Base-by-base conservation (phyloP, 53 echinoderm and acorn worm species). In the Antedon mediterranea region DNA sequence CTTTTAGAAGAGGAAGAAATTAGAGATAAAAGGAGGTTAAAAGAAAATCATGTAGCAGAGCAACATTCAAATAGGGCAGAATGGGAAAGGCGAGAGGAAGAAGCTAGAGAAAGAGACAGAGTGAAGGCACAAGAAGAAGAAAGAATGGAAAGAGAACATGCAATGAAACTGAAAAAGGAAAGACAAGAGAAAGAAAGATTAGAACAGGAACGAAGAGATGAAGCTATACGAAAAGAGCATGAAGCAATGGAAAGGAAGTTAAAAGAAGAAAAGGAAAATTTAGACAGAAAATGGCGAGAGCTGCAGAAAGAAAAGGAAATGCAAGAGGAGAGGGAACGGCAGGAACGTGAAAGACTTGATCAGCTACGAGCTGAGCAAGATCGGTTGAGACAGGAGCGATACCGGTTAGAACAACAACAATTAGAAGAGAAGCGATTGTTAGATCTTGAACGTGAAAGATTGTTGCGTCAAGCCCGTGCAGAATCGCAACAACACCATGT, bases 341-440 rank as follows among this genome's bases (percentile, higher is more conserved):
- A 28, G 6, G 89, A 83, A 29, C 43, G 72, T 72, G 93, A 93
- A 76, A 79, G 84, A 76, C 73, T 90, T 0, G 85, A 90, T 32
- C 43, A 84, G 72, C 82, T 90, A 26, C 83, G 88, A 79, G 83
- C 80, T 13, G 88, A 90, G 72, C 84, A 93, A 70, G 89, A 87
- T 30, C 78, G 80, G 43, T 82, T 93, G 30, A 81, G 80, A 34
- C 82, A 79, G 42, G 87, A 93, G 71, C 83, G 82, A 8, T 82
- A 86, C 71, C 79, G 76, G 37, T 43, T 90, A 74, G 87, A 85
- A 31, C 71, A 79, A 30, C 86, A 91, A 73, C 86, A 92, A 44
- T 78, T 77, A 33, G 88, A 86, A 75, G 86, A 86, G 43, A 83
- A 31, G 31, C 75, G 31, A 26, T 71, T 44, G 7, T n/a, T 29